A percentile compares a stretch with the other conserved stretches of the same genome.
phyloP scores from a whole-genome alignment of 2,797 vertebrate species.

The Macroramphosus scolopax region DNA sequence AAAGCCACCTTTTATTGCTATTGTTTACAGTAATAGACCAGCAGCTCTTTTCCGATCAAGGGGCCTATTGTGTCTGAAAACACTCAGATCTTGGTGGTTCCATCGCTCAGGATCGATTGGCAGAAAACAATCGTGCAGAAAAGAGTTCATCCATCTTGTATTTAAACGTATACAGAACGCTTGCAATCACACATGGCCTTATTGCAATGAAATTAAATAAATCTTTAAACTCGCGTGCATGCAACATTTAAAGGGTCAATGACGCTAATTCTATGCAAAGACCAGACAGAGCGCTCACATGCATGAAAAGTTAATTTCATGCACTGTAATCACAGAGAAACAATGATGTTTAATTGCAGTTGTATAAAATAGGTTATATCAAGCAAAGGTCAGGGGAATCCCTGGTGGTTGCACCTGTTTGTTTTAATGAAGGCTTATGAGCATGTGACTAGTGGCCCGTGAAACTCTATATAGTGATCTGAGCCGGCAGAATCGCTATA shows the following conservation, averaged over 20 bases:
- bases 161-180: constrained; percentile 44
- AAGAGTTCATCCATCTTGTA: constrained; percentile 52
- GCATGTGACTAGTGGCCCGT: constrained; percentile 40
- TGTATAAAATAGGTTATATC: constrained; percentile 34
- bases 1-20: constrained; percentile 44
- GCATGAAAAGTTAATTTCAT: constrained; percentile 51
- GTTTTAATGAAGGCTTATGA: constrained; percentile 48
- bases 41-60: constrained; percentile 50
- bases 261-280: constrained; percentile 12
- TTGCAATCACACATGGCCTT: constrained; percentile 42
- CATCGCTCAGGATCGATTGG: constrained; percentile 42
- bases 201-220: constrained; percentile 27
- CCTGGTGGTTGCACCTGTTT: constrained; percentile 64
- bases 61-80: constrained; percentile 54
- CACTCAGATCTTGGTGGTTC: constrained; percentile 26
- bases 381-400: constrained; percentile 46
- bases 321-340: constrained; percentile 22
- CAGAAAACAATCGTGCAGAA: constrained; percentile 35
- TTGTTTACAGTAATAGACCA: constrained; percentile 52
- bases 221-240: constrained; percentile 19
- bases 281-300: too few species aligned
- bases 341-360: constrained; percentile 36
- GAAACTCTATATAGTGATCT: constrained; percentile 61
- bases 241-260: constrained; percentile 39
- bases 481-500: constrained; percentile 39